Evolutionary conservation across 2,113 vertebrate species (phyloP), one percentile per base, ranked within the genome.

Genomic region (Egretta garzetta): DNA sequence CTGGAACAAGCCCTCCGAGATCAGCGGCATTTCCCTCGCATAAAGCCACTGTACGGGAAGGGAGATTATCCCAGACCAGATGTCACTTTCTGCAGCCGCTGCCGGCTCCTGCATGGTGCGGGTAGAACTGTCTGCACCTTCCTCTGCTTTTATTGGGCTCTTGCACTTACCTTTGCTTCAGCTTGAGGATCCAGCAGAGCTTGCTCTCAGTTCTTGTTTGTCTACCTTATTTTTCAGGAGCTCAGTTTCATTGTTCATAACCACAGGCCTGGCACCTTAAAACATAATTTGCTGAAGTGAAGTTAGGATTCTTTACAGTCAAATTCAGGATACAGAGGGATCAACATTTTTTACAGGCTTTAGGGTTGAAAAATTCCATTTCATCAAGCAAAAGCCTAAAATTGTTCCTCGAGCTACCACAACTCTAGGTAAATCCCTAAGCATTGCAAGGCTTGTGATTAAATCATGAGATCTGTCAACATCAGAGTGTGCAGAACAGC

Each of bases 1-100:
- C 70, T 84, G 93, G 97, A 97, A 91, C 97, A 80, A 75, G 91
- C 62, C 95, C 95, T 84, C 39, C 0, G 96, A 89, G 94, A 95
- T 95, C 76, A 56, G 86, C 1, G 66, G 64, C 4, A 9, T 94
- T 90, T 86, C 85, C 71, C 92, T 90, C 5, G 1, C 71, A 19
- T 2, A 95, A 96, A 97, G 59, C 92, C 76, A 2, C 62, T 27
- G 43, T 5, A 12, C 0, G 7, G 50, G n/a, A 22, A 85, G 68
- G 70, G 58, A 24, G 94, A 96, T 96, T 97, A 97, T 96, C 86
- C 91, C 83, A 24, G 88, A 20, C 50, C 95, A 95, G 96, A 92
- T 96, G 97, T 79, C 90, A 16, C 67, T 95, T 87, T 89, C 76
- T 39, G 60, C 76, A 75, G 90, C 55, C 22, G 0, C 71, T 19